A percentile compares a stretch with the other conserved stretches of the same genome.
Conservation (phyloP, 2,113 vertebrate species). For the Aythya baeri region DNA sequence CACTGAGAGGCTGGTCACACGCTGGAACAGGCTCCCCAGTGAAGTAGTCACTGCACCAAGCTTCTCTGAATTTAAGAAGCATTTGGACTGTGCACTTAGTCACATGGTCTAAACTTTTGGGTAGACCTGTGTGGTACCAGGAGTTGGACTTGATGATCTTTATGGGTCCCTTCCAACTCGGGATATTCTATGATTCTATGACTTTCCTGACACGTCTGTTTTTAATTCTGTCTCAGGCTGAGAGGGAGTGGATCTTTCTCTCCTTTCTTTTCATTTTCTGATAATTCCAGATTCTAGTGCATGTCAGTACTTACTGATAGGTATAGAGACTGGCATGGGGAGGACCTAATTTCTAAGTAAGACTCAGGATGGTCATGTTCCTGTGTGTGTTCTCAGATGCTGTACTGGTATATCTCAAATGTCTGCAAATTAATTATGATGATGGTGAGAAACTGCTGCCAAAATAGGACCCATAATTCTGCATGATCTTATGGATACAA, state of each 20-base stretch:
- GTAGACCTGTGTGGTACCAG: no score
- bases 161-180: no score
- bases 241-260: neutral
- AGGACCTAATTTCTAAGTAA: neutral
- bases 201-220: neutral
- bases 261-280: neutral
- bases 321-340: neutral
- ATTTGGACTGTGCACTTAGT: no score
- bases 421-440: neutral
- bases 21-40: no score
- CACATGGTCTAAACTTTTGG: no score
- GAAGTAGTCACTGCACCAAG: no score
- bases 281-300: neutral
- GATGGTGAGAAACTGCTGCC: neutral
- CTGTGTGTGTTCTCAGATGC: neutral
- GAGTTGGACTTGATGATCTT: no score
- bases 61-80: no score
- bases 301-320: neutral
- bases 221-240: neutral
- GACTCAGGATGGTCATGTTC: neutral
- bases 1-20: no score
- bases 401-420: neutral
- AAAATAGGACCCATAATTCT: neutral
- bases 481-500: neutral
- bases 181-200: no score